Conservation (phyloP, 2,888 invertebrate species). For the Tridacna gigas region DNA sequence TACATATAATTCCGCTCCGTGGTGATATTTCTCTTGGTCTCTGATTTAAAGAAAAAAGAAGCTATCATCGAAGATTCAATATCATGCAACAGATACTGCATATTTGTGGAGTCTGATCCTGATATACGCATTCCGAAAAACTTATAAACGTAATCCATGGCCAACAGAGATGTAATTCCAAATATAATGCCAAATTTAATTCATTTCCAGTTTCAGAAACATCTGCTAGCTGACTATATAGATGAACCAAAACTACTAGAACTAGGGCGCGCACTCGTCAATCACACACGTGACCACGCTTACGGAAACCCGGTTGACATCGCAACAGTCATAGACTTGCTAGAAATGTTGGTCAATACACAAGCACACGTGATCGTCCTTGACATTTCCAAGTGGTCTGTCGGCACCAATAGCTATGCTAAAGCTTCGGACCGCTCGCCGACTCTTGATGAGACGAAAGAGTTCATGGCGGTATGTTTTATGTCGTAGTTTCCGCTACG, state of each 20-base stretch:
- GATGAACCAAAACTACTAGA: conserved; percentile 73
- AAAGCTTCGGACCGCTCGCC: conserved; percentile 72
- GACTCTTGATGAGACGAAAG: conserved; percentile 76
- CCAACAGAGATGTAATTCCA: not conserved
- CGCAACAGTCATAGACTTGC: conserved; percentile 81
- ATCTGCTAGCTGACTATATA: conserved; percentile 56
- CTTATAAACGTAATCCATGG: not conserved
- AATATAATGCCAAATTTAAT: not conserved
- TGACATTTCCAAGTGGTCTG: conserved; percentile 72
- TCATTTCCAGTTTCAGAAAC: conserved; percentile 53
- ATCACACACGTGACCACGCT: conserved; percentile 74
- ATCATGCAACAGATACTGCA: too few relatives aligned
- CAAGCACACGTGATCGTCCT: conserved; percentile 78
- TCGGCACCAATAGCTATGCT: conserved; percentile 72
- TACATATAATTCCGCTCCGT: too few relatives aligned
- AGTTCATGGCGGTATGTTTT: conserved; percentile 77
- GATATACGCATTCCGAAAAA: not conserved
- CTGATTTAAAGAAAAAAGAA: too few relatives aligned
- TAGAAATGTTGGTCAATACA: conserved; percentile 77
- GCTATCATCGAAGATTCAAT: too few relatives aligned
- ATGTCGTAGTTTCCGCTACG: not conserved
- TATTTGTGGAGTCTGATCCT: not conserved
- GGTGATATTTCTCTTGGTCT: too few relatives aligned
- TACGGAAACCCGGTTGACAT: conserved; percentile 83
- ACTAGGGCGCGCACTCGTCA: conserved; percentile 74